Evolutionary conservation across 2,113 vertebrate species (phyloP), one percentile per base, ranked within the genome.

Genomic region (Eulacestoma nigropectus): DNA sequence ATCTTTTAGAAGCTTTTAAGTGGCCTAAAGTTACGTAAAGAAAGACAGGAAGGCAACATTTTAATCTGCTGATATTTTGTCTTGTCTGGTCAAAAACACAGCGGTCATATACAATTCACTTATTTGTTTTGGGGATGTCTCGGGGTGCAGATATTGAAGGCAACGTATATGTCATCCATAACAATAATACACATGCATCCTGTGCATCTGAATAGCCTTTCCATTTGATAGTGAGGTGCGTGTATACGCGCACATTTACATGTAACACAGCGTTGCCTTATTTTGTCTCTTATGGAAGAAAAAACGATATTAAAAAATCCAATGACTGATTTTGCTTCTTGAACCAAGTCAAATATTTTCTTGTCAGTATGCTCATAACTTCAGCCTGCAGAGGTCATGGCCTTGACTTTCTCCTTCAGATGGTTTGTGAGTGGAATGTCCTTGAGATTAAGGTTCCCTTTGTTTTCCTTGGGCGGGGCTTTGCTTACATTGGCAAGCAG

Each of bases 331-430:
- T 98, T 97, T 98, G 95, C 97, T 96, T 98, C 96, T 98, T 98
- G 97, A 98, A 98, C 98, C 97, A 98, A 98, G 98, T 97, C 98
- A 98, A 98, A 98, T 98, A 98, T 98, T 98, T 98, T 98, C 98
- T 98, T 98, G 98, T 98, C 98, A 97, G 97, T 97, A 96, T 63
- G 89, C 97, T 98, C 97, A 98, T 98, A 98, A 98, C 97, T 97
- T 97, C 97, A 98, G 97, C 96, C 96, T 96, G 95, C 93, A 91
- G 95, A 96, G 98, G 98, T 98, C 98, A 79, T 1, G 97, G 97
- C 98, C 98, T 97, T 97, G 94, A 97, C 98, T 98, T 97, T 98
- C 97, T 97, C 97, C 97, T 97, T 98, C 97, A 98, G 97, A 98
- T 98, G 97, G 97, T 97, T 97, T 97, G 97, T 84, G 93, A 97